Base-by-base conservation (phyloP, 2,888 invertebrate genomes). In the Parnassius apollo region DNA sequence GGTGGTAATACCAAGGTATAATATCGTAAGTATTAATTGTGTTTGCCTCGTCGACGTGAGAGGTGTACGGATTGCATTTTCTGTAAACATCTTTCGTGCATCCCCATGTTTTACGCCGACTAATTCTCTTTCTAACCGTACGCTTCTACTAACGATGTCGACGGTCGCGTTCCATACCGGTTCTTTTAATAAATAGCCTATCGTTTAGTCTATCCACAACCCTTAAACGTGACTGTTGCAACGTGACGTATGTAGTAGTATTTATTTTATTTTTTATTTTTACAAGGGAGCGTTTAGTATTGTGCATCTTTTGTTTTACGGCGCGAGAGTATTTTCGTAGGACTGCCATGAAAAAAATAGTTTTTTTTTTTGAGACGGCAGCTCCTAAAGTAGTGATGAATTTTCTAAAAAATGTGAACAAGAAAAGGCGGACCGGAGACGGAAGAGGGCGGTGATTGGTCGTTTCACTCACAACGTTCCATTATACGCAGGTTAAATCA, bases 401-500 rank as follows among this genome's bases (percentile, higher is more conserved):
- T 65, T 71, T 64, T 65, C 59, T 62, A 52, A 60, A 68, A 18
- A 70, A 74, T 71, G 67, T 68, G 65, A 65, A 64, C 66, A 68
- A 71, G 70, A 71, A 72, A 74, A 72, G 74, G 78, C 76, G 90
- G 86, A 89, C 86, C 85, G 89, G 86, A 80, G 73, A 75, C 66
- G 71, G 83, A 81, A 82, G 90, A 88, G 88, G 90, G 88, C 79
- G 88, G 85, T 83, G 87, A 84, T 86, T 75, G 77, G 86, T 87
- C 86, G 88, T 79, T 69, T 86, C 89, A 89, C 88, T 90, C 80
- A 90, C 86, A 44, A 85, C 86, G 80, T 89, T 88, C 82, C 86
- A 81, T 90, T 91, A 79, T 88, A 86, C 85, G 86, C 91, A 91
- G 91, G 91, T 91, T 91, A 82, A 91, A 91, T 83, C 91, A 91